phyloP scores from a whole-genome alignment of 2,797 vertebrate species.

The Phalloptychus januarius region DNA sequence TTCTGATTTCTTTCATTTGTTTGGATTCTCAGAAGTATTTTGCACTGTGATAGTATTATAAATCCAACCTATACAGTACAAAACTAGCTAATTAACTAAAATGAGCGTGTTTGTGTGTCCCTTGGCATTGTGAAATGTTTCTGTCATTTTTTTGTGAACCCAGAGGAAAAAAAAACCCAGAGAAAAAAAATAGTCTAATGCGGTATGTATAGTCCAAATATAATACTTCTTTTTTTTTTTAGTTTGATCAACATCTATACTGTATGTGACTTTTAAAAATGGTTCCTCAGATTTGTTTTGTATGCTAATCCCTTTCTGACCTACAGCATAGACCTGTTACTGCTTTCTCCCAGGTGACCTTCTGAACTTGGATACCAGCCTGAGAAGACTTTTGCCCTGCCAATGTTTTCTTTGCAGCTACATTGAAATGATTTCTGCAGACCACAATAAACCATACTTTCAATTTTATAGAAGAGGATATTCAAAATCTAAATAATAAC shows the following conservation, averaged over 20 bases:
- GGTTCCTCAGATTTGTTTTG: conserved; percentile 61
- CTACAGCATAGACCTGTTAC: conserved; percentile 50
- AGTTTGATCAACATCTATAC: conserved; percentile 65
- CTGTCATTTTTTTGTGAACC: conserved; percentile 81
- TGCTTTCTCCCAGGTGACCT: conserved; percentile 49
- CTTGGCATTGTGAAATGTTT: conserved; percentile 87
- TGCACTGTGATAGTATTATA: conserved; percentile 88
- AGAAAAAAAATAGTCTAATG: conserved; percentile 66
- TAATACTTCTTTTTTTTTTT: conserved; percentile 59
- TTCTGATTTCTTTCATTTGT: conserved; percentile 65
- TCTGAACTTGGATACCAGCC: conserved; percentile 47
- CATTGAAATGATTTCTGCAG: conserved; percentile 54
- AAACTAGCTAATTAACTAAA: conserved; percentile 84
- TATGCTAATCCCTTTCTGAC: conserved; percentile 58
- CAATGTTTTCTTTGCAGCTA: conserved; percentile 29
- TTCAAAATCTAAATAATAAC: conserved; percentile 55
- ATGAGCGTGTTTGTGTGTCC: conserved; percentile 85
- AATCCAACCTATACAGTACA: conserved; percentile 85
- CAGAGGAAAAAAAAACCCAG: conserved; percentile 45
- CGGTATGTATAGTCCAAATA: conserved; percentile 79
- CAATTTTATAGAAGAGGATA: conserved; percentile 63
- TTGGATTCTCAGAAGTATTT: conserved; percentile 80
- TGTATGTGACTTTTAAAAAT: conserved; percentile 75
- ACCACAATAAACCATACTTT: conserved; percentile 62
- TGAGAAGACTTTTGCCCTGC: conserved; percentile 42